Conservation (phyloP, 37 sponge, comb jelly and placozoan species). For the Beroe ovata region DNA sequence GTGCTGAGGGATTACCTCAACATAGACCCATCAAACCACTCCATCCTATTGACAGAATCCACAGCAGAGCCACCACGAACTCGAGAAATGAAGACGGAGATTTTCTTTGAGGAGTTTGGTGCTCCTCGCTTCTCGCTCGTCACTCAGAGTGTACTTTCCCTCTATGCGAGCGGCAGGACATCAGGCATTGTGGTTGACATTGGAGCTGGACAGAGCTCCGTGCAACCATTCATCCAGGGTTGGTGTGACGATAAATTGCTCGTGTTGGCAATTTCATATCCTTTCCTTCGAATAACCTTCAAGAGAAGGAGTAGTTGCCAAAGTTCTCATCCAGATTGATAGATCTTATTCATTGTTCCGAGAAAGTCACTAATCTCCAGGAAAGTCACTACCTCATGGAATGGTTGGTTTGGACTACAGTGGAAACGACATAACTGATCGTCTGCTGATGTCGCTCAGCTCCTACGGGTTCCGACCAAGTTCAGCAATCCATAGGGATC, state of each 20-base stretch:
- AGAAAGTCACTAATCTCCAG: too few species aligned
- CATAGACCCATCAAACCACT: not conserved
- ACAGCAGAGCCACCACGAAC: not conserved
- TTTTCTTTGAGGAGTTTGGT: conserved; percentile 9
- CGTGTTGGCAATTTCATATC: not conserved
- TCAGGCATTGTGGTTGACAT: conserved; percentile 60
- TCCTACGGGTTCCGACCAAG: not conserved
- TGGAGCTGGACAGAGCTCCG: conserved; percentile 27
- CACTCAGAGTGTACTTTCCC: conserved; percentile 4
- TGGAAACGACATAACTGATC: conserved; percentile 7
- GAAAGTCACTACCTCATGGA: not conserved
- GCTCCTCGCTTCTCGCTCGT: conserved; percentile 20
- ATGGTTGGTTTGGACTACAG: not conserved
- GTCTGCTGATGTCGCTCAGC: not conserved
- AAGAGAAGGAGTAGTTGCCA: too few species aligned
- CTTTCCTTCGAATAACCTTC: not conserved
- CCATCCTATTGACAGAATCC: conserved; percentile 47
- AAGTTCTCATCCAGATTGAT: too few species aligned
- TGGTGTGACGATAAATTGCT: too few species aligned
- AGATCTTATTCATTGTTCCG: too few species aligned
- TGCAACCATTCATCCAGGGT: not conserved
- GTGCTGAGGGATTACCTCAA: not conserved
- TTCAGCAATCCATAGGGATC: not conserved
- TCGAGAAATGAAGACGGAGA: conserved; percentile 34
- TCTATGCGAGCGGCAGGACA: conserved; percentile 17